phyloP scores from a whole-genome alignment of 2,888 invertebrate species.

The Ophion ventricosus region DNA sequence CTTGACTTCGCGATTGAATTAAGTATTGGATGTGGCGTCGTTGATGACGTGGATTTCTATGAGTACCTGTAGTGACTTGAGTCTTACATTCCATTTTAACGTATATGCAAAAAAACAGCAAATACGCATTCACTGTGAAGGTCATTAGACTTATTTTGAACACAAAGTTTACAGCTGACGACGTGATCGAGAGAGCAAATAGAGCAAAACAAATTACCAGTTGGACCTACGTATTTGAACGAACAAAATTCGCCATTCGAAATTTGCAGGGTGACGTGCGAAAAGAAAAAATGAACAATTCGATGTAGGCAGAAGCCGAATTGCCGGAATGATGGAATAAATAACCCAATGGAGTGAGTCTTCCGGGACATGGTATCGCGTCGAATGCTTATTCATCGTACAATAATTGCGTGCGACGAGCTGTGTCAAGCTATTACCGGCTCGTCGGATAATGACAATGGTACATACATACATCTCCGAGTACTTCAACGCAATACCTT shows the following conservation, averaged over 20 bases:
- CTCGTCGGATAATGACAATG: conserved; percentile 47
- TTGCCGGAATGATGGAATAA: conserved; percentile 5
- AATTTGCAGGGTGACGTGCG: neutral
- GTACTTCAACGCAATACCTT: conserved; percentile 10
- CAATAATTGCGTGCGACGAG: conserved; percentile 51
- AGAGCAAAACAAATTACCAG: neutral
- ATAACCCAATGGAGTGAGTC: neutral
- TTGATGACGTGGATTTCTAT: neutral
- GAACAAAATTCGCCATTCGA: neutral
- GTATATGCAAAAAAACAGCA: too few species aligned
- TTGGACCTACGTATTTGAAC: neutral
- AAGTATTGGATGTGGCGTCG: neutral
- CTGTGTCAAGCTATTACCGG: conserved; percentile 20
- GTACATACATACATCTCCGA: conserved; percentile 25
- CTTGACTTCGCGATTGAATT: neutral
- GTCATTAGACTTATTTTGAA: too few species aligned
- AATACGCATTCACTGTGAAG: too few species aligned
- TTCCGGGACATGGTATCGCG: neutral
- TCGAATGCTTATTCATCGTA: conserved; percentile 28
- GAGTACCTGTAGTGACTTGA: neutral
- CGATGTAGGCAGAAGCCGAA: neutral
- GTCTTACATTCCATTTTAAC: neutral
- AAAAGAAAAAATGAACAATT: neutral
- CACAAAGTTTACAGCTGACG: neutral
- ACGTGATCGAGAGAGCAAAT: neutral